A percentile compares a stretch with the other conserved stretches of the same genome.
These are phyloP conservation scores for Gnathonemus longibarbis DNA, from an alignment of 2,113 vertebrate genomes.

Conservation along the genomic window DNA sequence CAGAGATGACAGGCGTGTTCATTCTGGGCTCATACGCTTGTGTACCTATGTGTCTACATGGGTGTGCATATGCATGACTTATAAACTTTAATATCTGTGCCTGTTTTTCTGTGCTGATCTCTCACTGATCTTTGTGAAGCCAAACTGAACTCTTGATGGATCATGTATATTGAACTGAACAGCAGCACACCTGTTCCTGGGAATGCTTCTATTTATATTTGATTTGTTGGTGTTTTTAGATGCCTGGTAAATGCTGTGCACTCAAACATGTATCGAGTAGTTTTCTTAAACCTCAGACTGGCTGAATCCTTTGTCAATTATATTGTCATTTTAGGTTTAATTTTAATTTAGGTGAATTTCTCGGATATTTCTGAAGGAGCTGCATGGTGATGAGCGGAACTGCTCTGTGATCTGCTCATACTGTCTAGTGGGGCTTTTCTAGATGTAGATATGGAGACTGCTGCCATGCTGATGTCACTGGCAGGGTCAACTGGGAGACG, in stretches of 20 bases:
- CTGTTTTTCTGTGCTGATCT: not conserved
- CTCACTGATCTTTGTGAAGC: not conserved
- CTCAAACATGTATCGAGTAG: not conserved
- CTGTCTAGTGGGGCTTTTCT: not conserved
- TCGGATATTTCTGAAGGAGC: not conserved
- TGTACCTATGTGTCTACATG: not conserved
- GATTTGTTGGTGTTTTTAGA: not conserved
- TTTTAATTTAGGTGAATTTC: not conserved
- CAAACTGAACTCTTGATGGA: not conserved
- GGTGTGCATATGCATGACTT: not conserved
- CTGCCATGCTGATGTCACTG: slow-evolving; percentile 32
- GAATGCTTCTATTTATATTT: not conserved
- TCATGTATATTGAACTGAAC: not conserved
- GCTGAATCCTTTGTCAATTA: not conserved
- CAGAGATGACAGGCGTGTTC: not conserved
- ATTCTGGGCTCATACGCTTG: not conserved
- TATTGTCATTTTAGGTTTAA: not conserved
- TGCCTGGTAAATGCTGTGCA: not conserved
- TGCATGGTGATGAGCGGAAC: not conserved
- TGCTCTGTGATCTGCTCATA: not conserved
- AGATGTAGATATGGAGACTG: not conserved
- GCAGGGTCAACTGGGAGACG: slow-evolving; percentile 43
- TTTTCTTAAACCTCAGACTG: not conserved
- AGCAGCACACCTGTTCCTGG: not conserved
- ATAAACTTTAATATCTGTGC: not conserved